Evolutionary conservation across 2,888 invertebrate species (phyloP), one percentile per base, ranked within the genome.

Genomic region (Hydroisotoma schaefferi): DNA sequence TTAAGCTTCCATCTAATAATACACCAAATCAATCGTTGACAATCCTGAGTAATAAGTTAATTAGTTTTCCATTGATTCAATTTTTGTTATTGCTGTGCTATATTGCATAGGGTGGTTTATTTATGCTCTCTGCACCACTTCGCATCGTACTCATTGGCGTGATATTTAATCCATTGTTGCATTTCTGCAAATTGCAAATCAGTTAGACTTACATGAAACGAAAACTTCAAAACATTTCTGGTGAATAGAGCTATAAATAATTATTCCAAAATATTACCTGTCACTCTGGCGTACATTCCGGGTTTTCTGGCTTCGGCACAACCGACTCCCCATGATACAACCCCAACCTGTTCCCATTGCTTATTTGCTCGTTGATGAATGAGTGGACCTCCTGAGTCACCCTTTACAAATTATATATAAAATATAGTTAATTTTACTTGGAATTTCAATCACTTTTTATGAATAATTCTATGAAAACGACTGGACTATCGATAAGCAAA

Each of bases 311-410:
- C 29, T 10, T 54, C 12, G 22, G 72, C 72, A 56, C 70, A 70
- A 0, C 69, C 68, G 44, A 63, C 62, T 2, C 61, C 70, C 67
- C 68, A 70, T 22, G 59, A 58, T 1, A 72, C 72, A n/a, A 69
- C 52, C 33, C 71, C 71, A 26, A 65, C 46, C 37, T 71, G 72
- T 18, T 54, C 52, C 47, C 56, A 70, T 47, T 67, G 67, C 15
- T 65, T 66, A 33, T 37, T 61, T 3, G 23, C n/a, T 5, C 40
- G 56, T 28, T 64, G 40, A 2, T 55, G 46, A 23, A 59, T n/a
- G 2, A 68, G 43, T 4, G 65, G 65, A 5, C 68, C 65, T n/a
- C 62, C 59, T 20, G 53, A 56, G 37, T 63, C 63, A n/a, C 63
- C 63, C 56, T 37, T 37, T 49, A 27, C 48, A 44, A 18, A 44